phyloP scores from a whole-genome alignment of 2,113 vertebrate species.

The Porphyrio hochstetteri region DNA sequence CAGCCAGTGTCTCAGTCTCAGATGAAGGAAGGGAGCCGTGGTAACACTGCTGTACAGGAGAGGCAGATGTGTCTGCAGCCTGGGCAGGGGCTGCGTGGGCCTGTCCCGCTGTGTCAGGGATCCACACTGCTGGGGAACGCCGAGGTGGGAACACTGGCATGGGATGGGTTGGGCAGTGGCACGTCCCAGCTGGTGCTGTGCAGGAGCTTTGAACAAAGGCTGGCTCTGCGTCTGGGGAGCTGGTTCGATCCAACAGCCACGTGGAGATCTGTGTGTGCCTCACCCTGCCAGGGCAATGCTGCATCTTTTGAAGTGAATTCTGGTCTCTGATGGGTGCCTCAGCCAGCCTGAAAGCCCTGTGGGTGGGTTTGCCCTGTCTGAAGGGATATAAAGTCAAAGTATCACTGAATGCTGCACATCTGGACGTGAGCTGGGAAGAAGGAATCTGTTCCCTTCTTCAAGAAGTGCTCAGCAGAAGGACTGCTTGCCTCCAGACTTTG shows the following conservation, averaged over 20 bases:
- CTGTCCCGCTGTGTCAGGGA: rapidly evolving
- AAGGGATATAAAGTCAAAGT: not conserved
- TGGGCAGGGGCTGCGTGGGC: not conserved
- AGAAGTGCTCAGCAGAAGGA: not conserved
- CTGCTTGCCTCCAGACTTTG: not conserved
- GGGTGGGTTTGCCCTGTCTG: not conserved
- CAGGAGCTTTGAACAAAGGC: rapidly evolving
- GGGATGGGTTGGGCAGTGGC: not conserved
- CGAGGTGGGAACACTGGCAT: rapidly evolving
- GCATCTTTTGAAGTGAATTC: not conserved
- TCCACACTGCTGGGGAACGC: rapidly evolving
- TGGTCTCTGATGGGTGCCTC: not conserved
- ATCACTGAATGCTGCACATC: not conserved
- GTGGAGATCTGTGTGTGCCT: not conserved
- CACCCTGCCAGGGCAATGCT: rapidly evolving
- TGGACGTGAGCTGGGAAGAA: not conserved
- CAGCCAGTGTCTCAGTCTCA: not conserved
- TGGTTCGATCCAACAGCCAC: not conserved
- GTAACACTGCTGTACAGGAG: not conserved
- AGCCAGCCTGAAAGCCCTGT: not conserved
- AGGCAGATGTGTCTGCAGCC: not conserved
- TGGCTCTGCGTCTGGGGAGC: not conserved
- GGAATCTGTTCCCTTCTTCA: not conserved
- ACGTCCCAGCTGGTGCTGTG: rapidly evolving
- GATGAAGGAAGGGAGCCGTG: not conserved